These are phyloP conservation scores for Musca domestica DNA, from an alignment of 1,140 invertebrate genomes.

Conservation along the genomic window DNA sequence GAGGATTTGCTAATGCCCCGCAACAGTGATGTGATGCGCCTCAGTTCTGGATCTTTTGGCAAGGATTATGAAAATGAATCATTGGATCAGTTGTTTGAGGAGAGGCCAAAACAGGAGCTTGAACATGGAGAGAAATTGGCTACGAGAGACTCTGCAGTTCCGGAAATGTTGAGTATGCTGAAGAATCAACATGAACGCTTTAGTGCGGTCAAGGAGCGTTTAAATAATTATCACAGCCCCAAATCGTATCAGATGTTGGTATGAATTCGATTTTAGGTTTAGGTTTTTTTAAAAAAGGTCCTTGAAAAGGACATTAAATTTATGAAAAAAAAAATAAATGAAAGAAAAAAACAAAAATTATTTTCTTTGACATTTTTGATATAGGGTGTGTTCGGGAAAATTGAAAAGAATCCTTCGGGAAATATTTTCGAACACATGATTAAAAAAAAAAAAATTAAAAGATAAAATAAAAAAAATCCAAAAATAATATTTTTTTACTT, in stretches of 20 bases:
- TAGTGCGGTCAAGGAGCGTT: constrained; percentile 35
- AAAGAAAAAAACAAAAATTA: too few species aligned
- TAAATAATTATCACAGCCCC: constrained; percentile 35
- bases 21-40: neutral
- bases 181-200: constrained; percentile 38
- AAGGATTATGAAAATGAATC: constrained; percentile 41
- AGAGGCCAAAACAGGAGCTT: constrained; percentile 16
- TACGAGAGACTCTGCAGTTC: constrained; percentile 25
- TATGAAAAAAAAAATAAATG: too few species aligned
- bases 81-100: constrained; percentile 43
- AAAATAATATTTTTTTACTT: too few species aligned
- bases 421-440: too few species aligned
- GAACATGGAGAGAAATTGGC: neutral
- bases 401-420: too few species aligned
- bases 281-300: neutral
- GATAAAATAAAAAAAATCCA: too few species aligned
- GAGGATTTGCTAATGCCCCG: constrained; percentile 4
- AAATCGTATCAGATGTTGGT: constrained; percentile 36
- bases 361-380: too few species aligned
- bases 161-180: constrained; percentile 37
- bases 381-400: too few species aligned
- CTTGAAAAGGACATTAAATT: too few species aligned
- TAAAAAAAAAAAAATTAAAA: too few species aligned
- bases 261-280: constrained; percentile 12
- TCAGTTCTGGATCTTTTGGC: constrained; percentile 32